A percentile compares a stretch with the other conserved stretches of the same genome.
These are phyloP conservation scores for Zelostemma sp. DNA, from an alignment of 1,140 invertebrate genomes.

Conservation along the genomic window DNA sequence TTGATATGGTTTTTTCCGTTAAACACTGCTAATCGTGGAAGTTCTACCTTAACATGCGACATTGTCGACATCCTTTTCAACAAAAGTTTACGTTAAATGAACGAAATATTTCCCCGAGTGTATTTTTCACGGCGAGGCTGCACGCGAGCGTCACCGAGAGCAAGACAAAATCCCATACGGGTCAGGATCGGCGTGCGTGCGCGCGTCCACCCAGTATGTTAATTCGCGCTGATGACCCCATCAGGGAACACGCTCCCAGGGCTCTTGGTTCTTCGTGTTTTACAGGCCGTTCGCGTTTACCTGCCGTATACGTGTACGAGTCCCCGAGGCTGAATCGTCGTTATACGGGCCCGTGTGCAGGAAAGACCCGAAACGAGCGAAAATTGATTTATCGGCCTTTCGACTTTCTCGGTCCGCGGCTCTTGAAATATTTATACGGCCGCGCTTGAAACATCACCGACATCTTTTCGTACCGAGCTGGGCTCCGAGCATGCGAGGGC, in stretches of 20 bases:
- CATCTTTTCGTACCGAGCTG: neutral
- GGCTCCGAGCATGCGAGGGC: neutral
- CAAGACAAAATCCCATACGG: slow-evolving; percentile 29
- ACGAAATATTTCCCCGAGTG: too few relatives aligned
- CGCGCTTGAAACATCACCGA: slow-evolving; percentile 3
- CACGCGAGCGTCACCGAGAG: slow-evolving; percentile 17
- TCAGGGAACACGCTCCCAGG: slow-evolving; percentile 57
- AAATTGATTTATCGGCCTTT: slow-evolving; percentile 44
- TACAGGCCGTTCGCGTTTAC: slow-evolving; percentile 18
- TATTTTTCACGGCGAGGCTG: neutral
- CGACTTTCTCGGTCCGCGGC: slow-evolving; percentile 19
- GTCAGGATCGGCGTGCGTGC: slow-evolving; percentile 35
- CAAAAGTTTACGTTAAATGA: too few relatives aligned
- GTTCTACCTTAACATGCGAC: too few relatives aligned
- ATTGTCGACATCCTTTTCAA: too few relatives aligned
- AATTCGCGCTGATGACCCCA: slow-evolving; percentile 64
- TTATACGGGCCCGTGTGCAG: slow-evolving; percentile 6
- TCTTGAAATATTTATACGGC: slow-evolving; percentile 22
- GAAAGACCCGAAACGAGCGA: slow-evolving; percentile 15
- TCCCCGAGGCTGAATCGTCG: slow-evolving; percentile 24
- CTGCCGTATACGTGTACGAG: slow-evolving; percentile 10
- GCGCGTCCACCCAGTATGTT: slow-evolving; percentile 60
- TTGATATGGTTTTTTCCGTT: too few relatives aligned
- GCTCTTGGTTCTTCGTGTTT: slow-evolving; percentile 32
- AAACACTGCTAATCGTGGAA: too few relatives aligned